Percentiles rank a stretch among this genome's conserved stretches.
These are phyloP conservation scores for Montipora foliosa DNA, from an alignment of 64 coral and sea anemone genomes.

Conservation along the genomic window DNA sequence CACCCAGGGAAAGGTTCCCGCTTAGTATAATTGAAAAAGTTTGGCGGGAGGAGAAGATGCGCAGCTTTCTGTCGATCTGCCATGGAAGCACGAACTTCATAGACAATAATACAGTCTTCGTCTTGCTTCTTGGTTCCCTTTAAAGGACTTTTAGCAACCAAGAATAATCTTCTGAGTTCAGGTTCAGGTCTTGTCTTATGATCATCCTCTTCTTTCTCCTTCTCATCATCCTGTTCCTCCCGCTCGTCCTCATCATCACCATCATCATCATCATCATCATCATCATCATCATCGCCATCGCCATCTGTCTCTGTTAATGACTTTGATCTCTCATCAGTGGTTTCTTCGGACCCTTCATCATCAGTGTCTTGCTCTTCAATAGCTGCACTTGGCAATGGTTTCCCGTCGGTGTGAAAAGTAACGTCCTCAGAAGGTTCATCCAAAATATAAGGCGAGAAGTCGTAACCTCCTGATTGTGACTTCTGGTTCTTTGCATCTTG, in stretches of 20 bases:
- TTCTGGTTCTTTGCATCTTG: background rate
- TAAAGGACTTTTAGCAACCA: constrained; percentile 74
- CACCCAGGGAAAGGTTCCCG: constrained; percentile 60
- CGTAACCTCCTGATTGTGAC: background rate
- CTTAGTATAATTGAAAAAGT: constrained; percentile 87
- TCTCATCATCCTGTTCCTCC: no score
- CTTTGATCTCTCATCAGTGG: background rate
- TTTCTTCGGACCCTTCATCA: constrained; percentile 61
- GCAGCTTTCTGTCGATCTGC: constrained; percentile 79
- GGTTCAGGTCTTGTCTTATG: background rate
- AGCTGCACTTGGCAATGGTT: constrained; percentile 4
- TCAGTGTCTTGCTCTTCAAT: constrained; percentile 18
- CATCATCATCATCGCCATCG: constrained; percentile 25
- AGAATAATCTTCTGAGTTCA: constrained; percentile 53
- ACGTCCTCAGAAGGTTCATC: constrained; percentile 31
- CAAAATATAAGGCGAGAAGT: constrained; percentile 58
- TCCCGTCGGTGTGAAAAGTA: background rate
- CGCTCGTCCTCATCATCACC: background rate
- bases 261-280: background rate
- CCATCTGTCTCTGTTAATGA: constrained; percentile 9
- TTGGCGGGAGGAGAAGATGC: constrained; percentile 76
- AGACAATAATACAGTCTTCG: constrained; percentile 80
- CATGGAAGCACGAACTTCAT: constrained; percentile 75
- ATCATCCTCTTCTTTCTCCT: background rate
- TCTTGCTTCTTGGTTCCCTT: constrained; percentile 68